Evolutionary conservation across 1,140 invertebrate genomes (phyloP).

Genomic region (Drosophila funebris): DNA sequence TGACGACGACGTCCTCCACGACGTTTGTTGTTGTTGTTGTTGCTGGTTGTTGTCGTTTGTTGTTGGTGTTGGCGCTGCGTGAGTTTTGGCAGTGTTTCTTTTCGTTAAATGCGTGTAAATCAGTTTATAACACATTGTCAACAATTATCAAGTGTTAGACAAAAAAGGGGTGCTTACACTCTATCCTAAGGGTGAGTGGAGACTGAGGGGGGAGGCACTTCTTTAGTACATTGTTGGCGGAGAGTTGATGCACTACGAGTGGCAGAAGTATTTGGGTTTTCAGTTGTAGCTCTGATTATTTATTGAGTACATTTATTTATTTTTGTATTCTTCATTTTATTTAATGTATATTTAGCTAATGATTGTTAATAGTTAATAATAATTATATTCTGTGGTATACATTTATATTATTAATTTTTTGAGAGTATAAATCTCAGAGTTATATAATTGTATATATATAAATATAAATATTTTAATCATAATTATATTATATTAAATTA

Average conservation of each 20-base stretch:
- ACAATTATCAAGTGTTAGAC: slow-evolving; percentile 74
- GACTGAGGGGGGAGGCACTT: neutral
- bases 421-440: no score
- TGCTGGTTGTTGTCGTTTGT: slow-evolving; percentile 34
- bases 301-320: neutral
- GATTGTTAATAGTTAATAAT: no score
- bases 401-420: no score
- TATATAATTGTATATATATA: no score
- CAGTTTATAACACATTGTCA: slow-evolving; percentile 82
- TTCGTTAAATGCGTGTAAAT: slow-evolving; percentile 80
- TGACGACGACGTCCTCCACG: slow-evolving; percentile 3
- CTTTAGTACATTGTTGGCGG: neutral
- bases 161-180: slow-evolving; percentile 12
- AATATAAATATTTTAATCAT: no score
- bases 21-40: slow-evolving; percentile 40
- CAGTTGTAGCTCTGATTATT: neutral
- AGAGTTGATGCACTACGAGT: neutral
- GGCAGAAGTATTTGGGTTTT: neutral
- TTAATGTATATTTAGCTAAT: no score
- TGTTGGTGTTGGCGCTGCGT: slow-evolving; percentile 66
- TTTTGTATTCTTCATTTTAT: neutral
- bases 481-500: no score
- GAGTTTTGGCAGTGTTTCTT: slow-evolving; percentile 78
- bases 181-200: neutral
- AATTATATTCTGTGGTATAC: no score